Evolutionary conservation across 92 coral and sea anemone species (phyloP).

Genomic region (Metridium senile): DNA sequence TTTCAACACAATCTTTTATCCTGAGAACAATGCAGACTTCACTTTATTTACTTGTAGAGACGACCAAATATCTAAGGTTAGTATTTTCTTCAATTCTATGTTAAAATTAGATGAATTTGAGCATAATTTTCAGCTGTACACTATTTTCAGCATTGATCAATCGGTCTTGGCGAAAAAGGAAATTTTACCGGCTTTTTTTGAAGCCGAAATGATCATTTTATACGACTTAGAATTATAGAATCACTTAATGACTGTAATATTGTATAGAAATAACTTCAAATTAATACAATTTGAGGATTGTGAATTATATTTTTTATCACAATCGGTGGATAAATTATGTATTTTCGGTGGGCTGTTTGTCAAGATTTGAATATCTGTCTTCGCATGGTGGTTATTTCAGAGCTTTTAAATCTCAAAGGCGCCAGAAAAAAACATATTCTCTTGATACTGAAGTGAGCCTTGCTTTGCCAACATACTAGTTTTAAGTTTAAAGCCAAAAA

Average conservation of each 20-base stretch:
- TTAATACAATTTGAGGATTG: no score
- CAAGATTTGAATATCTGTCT: no score
- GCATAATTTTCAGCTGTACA: no score
- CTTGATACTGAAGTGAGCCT: not conserved
- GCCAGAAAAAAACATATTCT: not conserved
- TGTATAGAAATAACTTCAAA: no score
- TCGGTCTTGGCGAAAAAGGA: no score
- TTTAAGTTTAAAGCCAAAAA: not conserved
- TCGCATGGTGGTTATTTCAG: no score
- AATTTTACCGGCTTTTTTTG: no score
- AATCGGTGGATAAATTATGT: not conserved
- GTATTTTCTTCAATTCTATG: not conserved
- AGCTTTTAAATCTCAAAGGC: no score
- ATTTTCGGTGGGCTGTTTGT: not conserved
- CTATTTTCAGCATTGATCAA: no score
- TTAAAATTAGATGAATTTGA: not conserved
- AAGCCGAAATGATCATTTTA: no score
- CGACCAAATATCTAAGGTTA: slow-evolving; percentile 21
- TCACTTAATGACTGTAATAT: no score
- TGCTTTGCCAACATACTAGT: not conserved
- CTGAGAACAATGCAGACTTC: slow-evolving; percentile 20
- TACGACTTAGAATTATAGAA: no score
- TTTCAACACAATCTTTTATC: not conserved
- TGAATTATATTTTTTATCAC: not conserved
- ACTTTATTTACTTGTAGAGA: slow-evolving; percentile 14